Evolutionary conservation across 92 coral and sea anemone genomes (phyloP).

Genomic region (Palythoa caribaeorum): DNA sequence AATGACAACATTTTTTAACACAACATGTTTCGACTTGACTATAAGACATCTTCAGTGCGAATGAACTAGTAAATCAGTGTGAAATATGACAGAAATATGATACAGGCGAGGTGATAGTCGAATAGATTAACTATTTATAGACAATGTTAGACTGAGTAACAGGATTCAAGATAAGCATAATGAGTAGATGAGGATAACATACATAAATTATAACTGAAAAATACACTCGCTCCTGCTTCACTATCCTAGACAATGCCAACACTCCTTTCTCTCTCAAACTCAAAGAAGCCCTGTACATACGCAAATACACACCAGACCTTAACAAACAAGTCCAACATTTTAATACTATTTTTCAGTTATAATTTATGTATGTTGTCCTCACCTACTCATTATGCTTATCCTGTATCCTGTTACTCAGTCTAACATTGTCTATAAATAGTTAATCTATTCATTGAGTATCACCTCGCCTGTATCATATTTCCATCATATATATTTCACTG

Average conservation of each 20-base stretch:
- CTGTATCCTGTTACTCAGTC: slow-evolving; percentile 24
- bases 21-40: not conserved
- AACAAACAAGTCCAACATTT: slow-evolving; percentile 19
- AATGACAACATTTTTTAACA: too few species aligned
- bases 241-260: slow-evolving; percentile 11
- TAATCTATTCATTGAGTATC: slow-evolving; percentile 32
- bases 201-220: slow-evolving; percentile 19
- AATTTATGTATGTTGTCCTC: slow-evolving; percentile 15
- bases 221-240: slow-evolving; percentile 11
- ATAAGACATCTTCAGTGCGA: slow-evolving; percentile 24
- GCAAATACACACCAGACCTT: slow-evolving; percentile 9
- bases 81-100: slow-evolving; percentile 1
- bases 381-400: slow-evolving; percentile 19
- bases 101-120: slow-evolving; percentile 30
- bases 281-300: not conserved
- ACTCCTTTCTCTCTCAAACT: not conserved
- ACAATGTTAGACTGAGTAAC: slow-evolving; percentile 22
- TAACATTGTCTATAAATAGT: slow-evolving; percentile 21
- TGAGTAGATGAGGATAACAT: slow-evolving; percentile 12
- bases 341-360: slow-evolving; percentile 21
- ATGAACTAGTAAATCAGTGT: not conserved
- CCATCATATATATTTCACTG: not conserved
- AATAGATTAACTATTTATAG: slow-evolving; percentile 19
- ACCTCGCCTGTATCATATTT: slow-evolving; percentile 23
- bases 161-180: slow-evolving; percentile 25